Percentiles rank a stretch among this genome's conserved stretches.
phyloP scores from a whole-genome alignment of 2,888 invertebrate species.

The Andrena marginata region DNA sequence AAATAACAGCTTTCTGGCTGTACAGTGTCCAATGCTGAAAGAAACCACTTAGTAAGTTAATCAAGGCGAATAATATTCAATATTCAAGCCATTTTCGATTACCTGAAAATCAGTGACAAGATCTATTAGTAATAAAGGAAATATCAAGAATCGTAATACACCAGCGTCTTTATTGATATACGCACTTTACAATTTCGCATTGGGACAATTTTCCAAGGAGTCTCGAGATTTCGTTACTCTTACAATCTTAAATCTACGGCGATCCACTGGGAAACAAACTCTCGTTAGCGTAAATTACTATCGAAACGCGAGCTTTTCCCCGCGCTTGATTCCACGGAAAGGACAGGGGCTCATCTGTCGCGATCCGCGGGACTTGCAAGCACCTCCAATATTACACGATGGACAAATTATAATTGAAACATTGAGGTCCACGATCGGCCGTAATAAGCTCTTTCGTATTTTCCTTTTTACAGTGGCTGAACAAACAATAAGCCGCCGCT shows the following conservation, averaged over 20 bases:
- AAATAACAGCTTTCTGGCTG: too few relatives aligned
- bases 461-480: conserved; percentile 1
- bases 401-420: conserved; percentile 8
- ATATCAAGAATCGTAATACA: conserved; percentile 12
- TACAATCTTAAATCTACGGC: conserved; percentile 33
- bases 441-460: conserved; percentile 35
- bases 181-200: conserved; percentile 58
- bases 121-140: not conserved
- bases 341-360: conserved; percentile 73
- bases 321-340: conserved; percentile 42
- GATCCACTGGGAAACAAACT: conserved; percentile 38
- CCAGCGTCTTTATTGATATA: conserved; percentile 67
- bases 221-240: conserved; percentile 24
- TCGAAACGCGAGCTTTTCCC: not conserved
- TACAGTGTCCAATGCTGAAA: too few relatives aligned
- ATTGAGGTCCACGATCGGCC: not conserved
- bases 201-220: conserved; percentile 43
- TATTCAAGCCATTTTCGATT: not conserved
- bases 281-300: conserved; percentile 35
- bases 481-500: conserved; percentile 19
- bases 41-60: too few relatives aligned
- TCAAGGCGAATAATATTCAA: not conserved
- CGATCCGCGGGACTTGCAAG: conserved; percentile 51
- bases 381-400: not conserved
- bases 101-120: not conserved